Evolutionary conservation across 2,113 vertebrate species (phyloP), one percentile per base, ranked within the genome.

Genomic region (Chamaea fasciata): DNA sequence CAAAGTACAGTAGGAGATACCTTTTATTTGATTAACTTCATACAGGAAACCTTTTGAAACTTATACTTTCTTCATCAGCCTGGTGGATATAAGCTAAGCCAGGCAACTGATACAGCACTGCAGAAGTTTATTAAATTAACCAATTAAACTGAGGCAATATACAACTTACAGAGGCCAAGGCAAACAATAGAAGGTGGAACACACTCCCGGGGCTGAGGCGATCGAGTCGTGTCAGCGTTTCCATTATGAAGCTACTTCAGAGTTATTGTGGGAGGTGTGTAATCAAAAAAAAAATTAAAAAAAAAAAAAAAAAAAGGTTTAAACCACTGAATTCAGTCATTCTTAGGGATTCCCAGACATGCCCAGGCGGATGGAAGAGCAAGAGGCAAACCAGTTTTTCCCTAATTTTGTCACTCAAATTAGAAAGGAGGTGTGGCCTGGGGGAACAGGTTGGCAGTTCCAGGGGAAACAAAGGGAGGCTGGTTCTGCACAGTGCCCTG

Each of bases 11-110:
- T 63, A 94, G 92, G 67, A 96, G 75, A 88, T 81, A 87, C 49
- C 90, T 97, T 95, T 93, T 41, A 89, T 92, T 96, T 91, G 16
- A 91, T 94, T 90, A 95, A 87, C 83, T 94, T 84, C 77, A 47
- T 82, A 57, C 79, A 96, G 87, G 62, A 96, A 97, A 78, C 94
- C 94, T 97, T 97, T 97, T 96, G 96, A 96, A 97, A 96, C 70
- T 70, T 75, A 96, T 30, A 83, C 94, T 89, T 90, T 87, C 77
- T 73, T 95, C 96, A 86, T 83, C 74, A 87, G 71, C 50, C 89
- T 35, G 37, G 49, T 59, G 67, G 71, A 78, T 87, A 83, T 88
- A 96, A 96, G 85, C 87, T 75, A 83, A 96, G 87, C 83, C 71
- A 84, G 84, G 86, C 84, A 97, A 96, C 74, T 55, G 94, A 95